Percentiles rank a stretch among this genome's conserved stretches.
These are phyloP conservation scores for Rhynchonema sp. DNA, from an alignment of 2,888 invertebrate genomes.

Conservation along the genomic window DNA sequence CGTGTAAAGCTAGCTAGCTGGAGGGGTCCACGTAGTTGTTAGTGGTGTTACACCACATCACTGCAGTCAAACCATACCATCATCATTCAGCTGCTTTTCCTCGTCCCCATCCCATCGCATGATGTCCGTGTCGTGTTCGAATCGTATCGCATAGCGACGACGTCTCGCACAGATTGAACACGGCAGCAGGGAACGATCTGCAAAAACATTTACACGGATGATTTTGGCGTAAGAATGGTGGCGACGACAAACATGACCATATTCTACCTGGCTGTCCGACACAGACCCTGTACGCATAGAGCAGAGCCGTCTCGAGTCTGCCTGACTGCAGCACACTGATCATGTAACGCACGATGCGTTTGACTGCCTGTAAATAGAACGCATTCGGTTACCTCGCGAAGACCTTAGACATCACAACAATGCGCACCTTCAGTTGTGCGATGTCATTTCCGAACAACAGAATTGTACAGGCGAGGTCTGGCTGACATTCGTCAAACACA, in stretches of 20 bases:
- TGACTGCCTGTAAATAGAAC: constrained; percentile 39
- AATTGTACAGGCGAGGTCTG: constrained; percentile 65
- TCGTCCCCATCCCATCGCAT: too few species aligned
- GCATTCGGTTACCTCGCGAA: too few species aligned
- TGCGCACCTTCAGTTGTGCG: constrained; percentile 11
- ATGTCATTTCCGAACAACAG: constrained; percentile 55
- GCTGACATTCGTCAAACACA: constrained; percentile 77
- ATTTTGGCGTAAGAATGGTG: too few species aligned
- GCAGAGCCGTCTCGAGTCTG: constrained; percentile 70
- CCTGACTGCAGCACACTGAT: constrained; percentile 71
- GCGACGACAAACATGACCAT: too few species aligned
- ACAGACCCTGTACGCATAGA: constrained; percentile 28
- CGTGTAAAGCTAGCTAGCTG: too few species aligned
- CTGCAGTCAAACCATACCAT: too few species aligned
- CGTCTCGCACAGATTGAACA: background rate
- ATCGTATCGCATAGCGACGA: background rate
- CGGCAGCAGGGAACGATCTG: too few species aligned
- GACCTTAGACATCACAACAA: background rate
- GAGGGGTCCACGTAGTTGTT: too few species aligned
- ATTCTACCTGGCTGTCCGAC: background rate
- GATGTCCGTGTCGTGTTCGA: background rate
- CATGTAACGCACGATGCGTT: constrained; percentile 59
- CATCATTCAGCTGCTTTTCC: too few species aligned
- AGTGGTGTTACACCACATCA: too few species aligned
- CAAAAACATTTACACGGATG: too few species aligned